Percentiles rank a stretch among this genome's conserved stretches.
phyloP scores from a whole-genome alignment of 2,113 vertebrate genomes.

The Elgaria multicarinata region DNA sequence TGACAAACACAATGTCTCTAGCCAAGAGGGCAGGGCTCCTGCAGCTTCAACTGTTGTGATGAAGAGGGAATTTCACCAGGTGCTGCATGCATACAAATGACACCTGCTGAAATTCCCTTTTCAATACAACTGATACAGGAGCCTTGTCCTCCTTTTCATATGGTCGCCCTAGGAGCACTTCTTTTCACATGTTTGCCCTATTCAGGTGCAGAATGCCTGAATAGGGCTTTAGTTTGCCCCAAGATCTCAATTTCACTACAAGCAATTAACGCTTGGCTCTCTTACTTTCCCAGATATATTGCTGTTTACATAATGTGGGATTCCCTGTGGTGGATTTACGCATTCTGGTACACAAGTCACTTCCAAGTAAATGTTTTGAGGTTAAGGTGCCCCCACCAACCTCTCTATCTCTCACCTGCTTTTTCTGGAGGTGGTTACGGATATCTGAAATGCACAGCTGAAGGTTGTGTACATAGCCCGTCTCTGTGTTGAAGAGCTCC shows the following conservation, averaged over 20 bases:
- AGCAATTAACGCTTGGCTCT: background rate
- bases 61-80: no score
- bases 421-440: conserved; percentile 79
- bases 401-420: conserved; percentile 58
- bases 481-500: conserved; percentile 89
- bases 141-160: no score
- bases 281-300: background rate
- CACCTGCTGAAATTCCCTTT: no score
- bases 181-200: no score
- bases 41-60: no score
- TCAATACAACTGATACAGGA: no score
- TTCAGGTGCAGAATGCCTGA: no score
- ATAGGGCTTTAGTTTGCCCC: background rate
- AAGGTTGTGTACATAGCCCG: conserved; percentile 84
- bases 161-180: no score
- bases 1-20: no score
- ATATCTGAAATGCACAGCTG: conserved; percentile 82
- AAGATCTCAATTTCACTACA: background rate
- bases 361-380: background rate
- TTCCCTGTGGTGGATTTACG: background rate
- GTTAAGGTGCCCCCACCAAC: background rate
- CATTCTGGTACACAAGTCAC: background rate
- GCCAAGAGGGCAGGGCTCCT: no score
- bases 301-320: background rate
- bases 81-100: no score